These are phyloP conservation scores for Acanthochromis polyacanthus DNA, from an alignment of 2,113 vertebrate genomes.

Conservation along the genomic window DNA sequence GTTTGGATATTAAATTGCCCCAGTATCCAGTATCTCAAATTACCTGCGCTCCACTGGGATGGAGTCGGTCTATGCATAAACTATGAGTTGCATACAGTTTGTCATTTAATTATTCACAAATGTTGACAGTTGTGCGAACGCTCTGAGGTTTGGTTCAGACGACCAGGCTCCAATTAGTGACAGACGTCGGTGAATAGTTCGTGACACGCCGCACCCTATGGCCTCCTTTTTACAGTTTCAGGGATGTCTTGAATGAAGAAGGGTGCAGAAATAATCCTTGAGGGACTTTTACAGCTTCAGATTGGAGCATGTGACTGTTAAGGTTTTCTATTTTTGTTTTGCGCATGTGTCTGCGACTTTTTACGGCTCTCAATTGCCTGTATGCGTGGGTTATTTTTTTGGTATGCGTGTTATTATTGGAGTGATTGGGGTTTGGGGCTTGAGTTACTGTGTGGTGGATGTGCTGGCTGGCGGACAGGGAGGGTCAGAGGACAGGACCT, in stretches of 20 bases:
- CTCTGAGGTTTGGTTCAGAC: slow-evolving; percentile 36
- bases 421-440: slow-evolving; percentile 36
- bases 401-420: slow-evolving; percentile 57
- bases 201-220: slow-evolving; percentile 28
- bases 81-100: slow-evolving; percentile 31
- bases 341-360: slow-evolving; percentile 33
- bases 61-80: slow-evolving; percentile 35
- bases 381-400: neutral
- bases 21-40: neutral
- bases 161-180: slow-evolving; percentile 63
- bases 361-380: slow-evolving; percentile 44
- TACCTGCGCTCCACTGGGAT: slow-evolving; percentile 33
- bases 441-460: slow-evolving; percentile 74
- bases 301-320: slow-evolving; percentile 15
- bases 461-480: slow-evolving; percentile 65
- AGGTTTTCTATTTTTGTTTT: slow-evolving; percentile 50
- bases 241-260: slow-evolving; percentile 43
- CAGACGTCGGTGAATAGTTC: slow-evolving; percentile 20
- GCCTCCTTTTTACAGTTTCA: slow-evolving; percentile 43
- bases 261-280: slow-evolving; percentile 65
- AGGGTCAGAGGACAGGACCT: slow-evolving; percentile 87
- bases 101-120: slow-evolving; percentile 36
- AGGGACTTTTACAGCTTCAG: slow-evolving; percentile 66
- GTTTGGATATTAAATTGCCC: slow-evolving; percentile 4
- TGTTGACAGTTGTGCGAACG: slow-evolving; percentile 34